Base-by-base conservation (phyloP, 2,797 vertebrate genomes). In the Diceros bicornis region DNA sequence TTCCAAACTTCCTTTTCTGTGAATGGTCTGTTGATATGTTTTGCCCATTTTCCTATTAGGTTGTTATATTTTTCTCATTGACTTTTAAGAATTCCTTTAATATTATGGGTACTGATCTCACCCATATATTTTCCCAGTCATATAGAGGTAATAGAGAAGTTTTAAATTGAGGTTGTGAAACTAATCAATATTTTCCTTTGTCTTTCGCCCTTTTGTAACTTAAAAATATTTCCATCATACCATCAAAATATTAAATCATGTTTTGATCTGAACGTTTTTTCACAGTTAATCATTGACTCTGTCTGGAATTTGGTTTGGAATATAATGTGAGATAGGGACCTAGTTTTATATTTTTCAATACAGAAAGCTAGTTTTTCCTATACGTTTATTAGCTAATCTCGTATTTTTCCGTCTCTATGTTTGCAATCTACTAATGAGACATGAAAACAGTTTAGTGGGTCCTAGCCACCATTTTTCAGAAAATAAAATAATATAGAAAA, bases 401-500 rank as follows among this genome's bases (percentile, higher is more conserved):
- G 44, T 69, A 72, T 72, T 68, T 78, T 87, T 61, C 32, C 69
- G 18, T 37, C 23, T 62, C 55, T 83, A 50, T 20, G 25, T 47
- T n/a, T 88, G 37, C 10, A 91, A 81, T n/a, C 66, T 81, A n/a
- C 44, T 50, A 29, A 23, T 11, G 27, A 77, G 23, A 78, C 25
- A 12, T 34, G 29, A 57, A 57, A 78, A 47, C 17, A 78, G 57
- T 47, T 93, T 78, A 68, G 21, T 50, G 16, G 21, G 37, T 57
- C 74, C 23, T 68, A 59, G 34, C 62, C 25, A 69, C 23, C 29
- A 17, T 59, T 77, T 85, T 59, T 77, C 37, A 29, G 2, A 59
- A 86, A 93, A 86, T 78, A 41, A 93, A 93, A 59, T 66, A 34
- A 29, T 59, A 86, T 34, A 18, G 16, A 57, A 93, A 77, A 86